Base-by-base conservation (phyloP, 2,888 invertebrate species). In the Zaprionus bogoriensis region DNA sequence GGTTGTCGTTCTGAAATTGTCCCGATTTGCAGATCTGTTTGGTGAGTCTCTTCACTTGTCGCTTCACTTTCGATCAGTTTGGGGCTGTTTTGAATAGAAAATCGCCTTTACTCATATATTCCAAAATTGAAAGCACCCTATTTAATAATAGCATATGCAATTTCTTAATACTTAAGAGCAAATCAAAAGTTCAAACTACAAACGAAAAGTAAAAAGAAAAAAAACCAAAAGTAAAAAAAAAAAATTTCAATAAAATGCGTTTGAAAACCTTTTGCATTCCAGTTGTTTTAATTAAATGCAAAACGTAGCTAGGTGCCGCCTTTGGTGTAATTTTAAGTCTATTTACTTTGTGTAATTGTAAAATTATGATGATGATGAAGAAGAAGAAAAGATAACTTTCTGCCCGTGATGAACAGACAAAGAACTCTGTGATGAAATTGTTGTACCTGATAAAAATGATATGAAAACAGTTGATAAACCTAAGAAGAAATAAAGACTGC, bases 211-310 rank as follows among this genome's bases (percentile, higher is more conserved):
- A 38, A 28, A 47, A 27, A 69, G 47, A 67, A 64, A 63, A 46
- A 71, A 69, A 66, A 57, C 55, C 32, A 47, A 65, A 63, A 51
- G 70, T 57, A 54, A 50, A 59, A 55, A 47, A 62, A 63, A 72
- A 67, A 52, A 58, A 62, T 51, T 63, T 44, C 23, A 75, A 77
- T 69, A 82, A 79, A 78, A 74, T 67, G 68, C 64, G 71, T 73
- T 83, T 71, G 17, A 73, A 84, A 87, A 77, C 66, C 73, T 75
- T 83, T 84, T 82, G 83, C 83, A 86, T 80, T 80, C 67, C 69
- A 86, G 83, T 84, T 84, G 84, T 84, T 84, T 84, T 87, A 87
- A 84, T 84, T 83, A 50, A 63, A 70, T 85, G 75, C 82, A 87
- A 82, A 81, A 51, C 9, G 42, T 42, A 65, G 82, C 85, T 69